A percentile compares a stretch with the other conserved stretches of the same genome.
Conservation (phyloP, 2,113 vertebrate genomes). For the Sander lucioperca region DNA sequence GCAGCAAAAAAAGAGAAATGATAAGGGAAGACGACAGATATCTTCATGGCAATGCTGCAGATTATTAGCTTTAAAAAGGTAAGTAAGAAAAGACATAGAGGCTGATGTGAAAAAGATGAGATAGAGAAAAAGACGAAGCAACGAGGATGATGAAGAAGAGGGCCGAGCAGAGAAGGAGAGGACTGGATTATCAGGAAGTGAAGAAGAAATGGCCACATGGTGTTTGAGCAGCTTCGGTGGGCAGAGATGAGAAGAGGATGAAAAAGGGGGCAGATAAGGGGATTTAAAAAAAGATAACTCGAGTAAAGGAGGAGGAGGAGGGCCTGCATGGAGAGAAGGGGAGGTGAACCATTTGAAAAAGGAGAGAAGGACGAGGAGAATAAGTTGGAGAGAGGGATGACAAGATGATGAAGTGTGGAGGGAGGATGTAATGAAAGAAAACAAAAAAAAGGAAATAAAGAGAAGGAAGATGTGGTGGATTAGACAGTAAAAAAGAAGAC, state of each 20-base stretch:
- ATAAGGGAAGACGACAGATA: not conserved
- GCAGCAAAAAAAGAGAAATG: constrained; percentile 9
- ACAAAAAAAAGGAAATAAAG: constrained; percentile 48
- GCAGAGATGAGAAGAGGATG: constrained; percentile 9
- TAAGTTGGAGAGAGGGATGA: constrained; percentile 3
- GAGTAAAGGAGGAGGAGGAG: not conserved
- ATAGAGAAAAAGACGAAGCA: not conserved
- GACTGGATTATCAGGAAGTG: constrained; percentile 35
- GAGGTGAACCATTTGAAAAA: constrained; percentile 10
- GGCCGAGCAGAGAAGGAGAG: not conserved
- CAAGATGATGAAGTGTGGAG: constrained; percentile 55
- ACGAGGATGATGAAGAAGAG: constrained; percentile 10
- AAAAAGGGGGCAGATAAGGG: constrained; percentile 26
- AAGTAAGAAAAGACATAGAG: not conserved
- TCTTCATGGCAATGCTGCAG: not conserved
- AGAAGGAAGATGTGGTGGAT: constrained; percentile 35
- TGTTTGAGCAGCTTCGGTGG: not conserved
- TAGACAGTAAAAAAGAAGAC: constrained; percentile 22
- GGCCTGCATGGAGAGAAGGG: not conserved
- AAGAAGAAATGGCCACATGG: constrained; percentile 17
- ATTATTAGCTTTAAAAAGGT: not conserved
- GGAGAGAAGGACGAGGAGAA: constrained; percentile 18
- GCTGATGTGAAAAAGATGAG: not conserved
- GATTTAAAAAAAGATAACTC: constrained; percentile 43
- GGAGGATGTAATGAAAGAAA: constrained; percentile 42